Percentiles rank a stretch among this genome's conserved stretches.
Evolutionary conservation across 2,797 vertebrate species (phyloP).

Genomic region (Alcedo quadribrachys): DNA sequence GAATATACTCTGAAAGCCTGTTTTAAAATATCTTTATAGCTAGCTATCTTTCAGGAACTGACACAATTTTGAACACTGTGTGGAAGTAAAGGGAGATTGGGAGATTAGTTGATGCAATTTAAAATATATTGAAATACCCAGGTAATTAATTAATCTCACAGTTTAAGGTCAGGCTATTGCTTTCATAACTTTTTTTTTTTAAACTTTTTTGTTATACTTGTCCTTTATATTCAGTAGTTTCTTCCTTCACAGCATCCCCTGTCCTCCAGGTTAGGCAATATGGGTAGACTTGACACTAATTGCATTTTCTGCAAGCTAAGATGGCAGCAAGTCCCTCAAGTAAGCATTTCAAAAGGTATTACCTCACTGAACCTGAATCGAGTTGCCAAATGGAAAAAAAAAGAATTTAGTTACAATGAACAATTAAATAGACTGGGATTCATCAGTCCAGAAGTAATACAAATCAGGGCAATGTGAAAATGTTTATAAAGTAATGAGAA

Average conservation of each 20-base stretch:
- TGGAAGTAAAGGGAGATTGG: neutral
- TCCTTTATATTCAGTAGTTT: neutral
- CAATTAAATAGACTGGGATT: neutral
- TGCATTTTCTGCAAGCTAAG: neutral
- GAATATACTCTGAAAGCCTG: neutral
- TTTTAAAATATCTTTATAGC: conserved; percentile 19
- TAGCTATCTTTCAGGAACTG: neutral
- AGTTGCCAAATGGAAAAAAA: neutral
- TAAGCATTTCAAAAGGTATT: neutral
- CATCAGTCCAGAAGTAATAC: neutral
- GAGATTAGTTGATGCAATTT: neutral
- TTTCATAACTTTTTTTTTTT: neutral
- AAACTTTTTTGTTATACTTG: neutral
- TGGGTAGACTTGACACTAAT: neutral
- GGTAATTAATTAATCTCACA: neutral
- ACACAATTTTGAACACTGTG: neutral
- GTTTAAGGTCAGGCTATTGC: neutral
- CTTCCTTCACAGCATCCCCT: neutral
- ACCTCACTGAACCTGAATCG: neutral
- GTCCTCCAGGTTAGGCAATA: neutral
- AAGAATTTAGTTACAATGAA: neutral
- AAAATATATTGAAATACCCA: neutral
- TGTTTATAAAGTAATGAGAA: rapidly evolving
- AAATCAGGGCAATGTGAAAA: neutral
- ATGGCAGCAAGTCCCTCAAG: neutral